phyloP scores from a whole-genome alignment of 2,888 invertebrate genomes.

The Steromphala cineraria region DNA sequence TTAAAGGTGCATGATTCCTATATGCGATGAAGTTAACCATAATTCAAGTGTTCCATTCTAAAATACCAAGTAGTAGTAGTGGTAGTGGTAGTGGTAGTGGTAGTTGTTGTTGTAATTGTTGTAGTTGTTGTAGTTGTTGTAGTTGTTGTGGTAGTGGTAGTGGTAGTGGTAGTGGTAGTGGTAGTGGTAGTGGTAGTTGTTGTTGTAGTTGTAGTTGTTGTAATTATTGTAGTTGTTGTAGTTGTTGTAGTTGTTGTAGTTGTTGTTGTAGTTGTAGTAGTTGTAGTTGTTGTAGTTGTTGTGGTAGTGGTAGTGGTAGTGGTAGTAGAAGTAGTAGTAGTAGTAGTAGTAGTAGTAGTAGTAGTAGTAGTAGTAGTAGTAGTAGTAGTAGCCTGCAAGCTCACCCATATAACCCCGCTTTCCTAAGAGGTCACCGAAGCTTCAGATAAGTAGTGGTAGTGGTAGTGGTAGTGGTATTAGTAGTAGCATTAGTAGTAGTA shows the following conservation, averaged over 20 bases:
- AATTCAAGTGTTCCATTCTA: no score
- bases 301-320: not conserved
- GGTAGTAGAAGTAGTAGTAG: not conserved
- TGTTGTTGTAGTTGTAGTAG: not conserved
- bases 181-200: not conserved
- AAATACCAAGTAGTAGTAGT: no score
- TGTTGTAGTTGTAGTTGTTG: not conserved
- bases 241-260: not conserved
- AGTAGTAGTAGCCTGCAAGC: no score
- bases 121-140: no score
- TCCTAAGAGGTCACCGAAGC: no score
- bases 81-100: not conserved
- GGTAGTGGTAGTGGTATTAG: no score
- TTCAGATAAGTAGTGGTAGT: no score
- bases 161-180: not conserved
- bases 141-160: no score
- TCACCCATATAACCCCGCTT: no score
- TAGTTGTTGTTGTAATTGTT: not conserved
- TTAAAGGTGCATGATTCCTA: no score
- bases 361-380: not conserved
- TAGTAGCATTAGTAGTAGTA: no score
- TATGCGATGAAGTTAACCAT: no score
- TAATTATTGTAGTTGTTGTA: not conserved
- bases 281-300: not conserved
- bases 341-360: not conserved